phyloP scores from a whole-genome alignment of 2,888 invertebrate genomes.

The Cosmorhoe ocellata region DNA sequence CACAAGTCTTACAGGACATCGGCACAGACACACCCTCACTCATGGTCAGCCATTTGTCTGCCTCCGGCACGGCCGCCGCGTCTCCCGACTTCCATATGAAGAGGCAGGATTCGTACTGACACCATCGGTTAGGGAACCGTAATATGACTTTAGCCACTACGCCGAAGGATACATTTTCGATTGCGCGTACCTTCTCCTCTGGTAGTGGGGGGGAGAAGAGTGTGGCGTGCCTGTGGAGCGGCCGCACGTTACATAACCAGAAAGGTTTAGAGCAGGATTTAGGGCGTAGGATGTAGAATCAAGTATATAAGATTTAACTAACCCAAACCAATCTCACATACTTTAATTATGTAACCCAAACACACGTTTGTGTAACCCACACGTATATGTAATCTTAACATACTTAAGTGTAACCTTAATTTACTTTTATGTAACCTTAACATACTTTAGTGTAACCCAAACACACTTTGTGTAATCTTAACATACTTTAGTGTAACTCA shows the following conservation, averaged over 20 bases:
- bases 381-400: too few species aligned
- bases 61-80: slow-evolving; percentile 25
- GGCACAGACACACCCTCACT: slow-evolving; percentile 42
- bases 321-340: too few species aligned
- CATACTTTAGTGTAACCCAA: too few species aligned
- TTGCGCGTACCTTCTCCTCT: slow-evolving; percentile 75
- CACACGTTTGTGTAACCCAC: too few species aligned
- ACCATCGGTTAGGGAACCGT: slow-evolving; percentile 85
- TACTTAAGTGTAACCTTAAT: too few species aligned
- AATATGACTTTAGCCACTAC: slow-evolving; percentile 87
- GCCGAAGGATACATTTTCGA: slow-evolving; percentile 84
- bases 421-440: too few species aligned
- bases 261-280: too few species aligned
- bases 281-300: too few species aligned
- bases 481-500: too few species aligned
- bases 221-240: slow-evolving; percentile 53
- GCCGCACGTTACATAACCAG: neutral
- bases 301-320: too few species aligned
- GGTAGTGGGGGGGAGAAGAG: slow-evolving; percentile 84
- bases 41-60: slow-evolving; percentile 46
- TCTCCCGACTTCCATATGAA: slow-evolving; percentile 52
- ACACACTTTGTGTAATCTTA: too few species aligned
- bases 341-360: too few species aligned
- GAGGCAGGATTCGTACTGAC: slow-evolving; percentile 40
- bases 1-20: slow-evolving; percentile 38